Base-by-base conservation (phyloP, 2,797 vertebrate species). In the Eupleurogrammus muticus region DNA sequence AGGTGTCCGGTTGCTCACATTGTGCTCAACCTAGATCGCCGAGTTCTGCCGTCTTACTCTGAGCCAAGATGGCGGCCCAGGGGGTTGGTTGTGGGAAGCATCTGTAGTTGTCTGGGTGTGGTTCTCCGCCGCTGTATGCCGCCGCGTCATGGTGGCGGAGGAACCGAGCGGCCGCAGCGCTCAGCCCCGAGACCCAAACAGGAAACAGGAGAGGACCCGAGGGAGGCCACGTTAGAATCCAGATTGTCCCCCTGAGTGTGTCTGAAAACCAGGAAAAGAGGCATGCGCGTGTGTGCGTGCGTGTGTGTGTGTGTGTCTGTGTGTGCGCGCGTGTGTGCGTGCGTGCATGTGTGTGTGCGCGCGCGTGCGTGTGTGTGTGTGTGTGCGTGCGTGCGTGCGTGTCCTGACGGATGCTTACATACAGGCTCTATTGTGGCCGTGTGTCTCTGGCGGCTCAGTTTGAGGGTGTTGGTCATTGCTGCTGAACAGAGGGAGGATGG, bases 181-280 rank as follows among this genome's bases (percentile, higher is more conserved):
- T 54, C 67, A 51, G 75, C 79, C 72, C 9, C 3, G 9, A 76
- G 72, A 64, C 73, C 75, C 84, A 89, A 91, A 92, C 93, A 94
- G 94, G 92, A 95, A 94, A 79, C 80, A 68, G 63, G 71, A 86
- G 67, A 73, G 77, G 81, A 77, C 91, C 86, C 75, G 9, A 82
- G 88, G 84, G 90, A 89, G 75, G 59, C 53, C 57, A 19, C 86
- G 85, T 89, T 91, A 83, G 73, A 92, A 86, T 90, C 82, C 84
- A 92, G 76, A 90, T 90, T 90, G 80, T 82, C 69, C 79, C 74
- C 42, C 42, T 34, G 24, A 81, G 80, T 44, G 11, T 60, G 70
- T 72, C 55, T 81, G 73, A 80, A 87, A 87, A 80, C 77, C 66
- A 61, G 76, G 72, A 72, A 83, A 73, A 60, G 70, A 11, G 66